Percentiles rank a stretch among this genome's conserved stretches.
phyloP scores from a whole-genome alignment of 2,797 vertebrate genomes.

The Leuciscus waleckii region DNA sequence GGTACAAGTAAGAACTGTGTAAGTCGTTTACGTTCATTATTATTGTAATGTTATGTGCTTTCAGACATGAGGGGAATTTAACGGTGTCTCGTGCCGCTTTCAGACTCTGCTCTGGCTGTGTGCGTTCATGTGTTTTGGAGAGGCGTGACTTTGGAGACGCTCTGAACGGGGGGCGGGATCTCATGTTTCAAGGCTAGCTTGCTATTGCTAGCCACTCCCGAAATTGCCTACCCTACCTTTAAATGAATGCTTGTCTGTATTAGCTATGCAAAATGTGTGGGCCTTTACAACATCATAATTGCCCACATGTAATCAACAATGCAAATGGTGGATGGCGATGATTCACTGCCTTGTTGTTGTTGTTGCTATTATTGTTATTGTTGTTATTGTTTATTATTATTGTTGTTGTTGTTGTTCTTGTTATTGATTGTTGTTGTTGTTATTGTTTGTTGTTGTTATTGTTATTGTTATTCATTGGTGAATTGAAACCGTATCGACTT shows the following conservation, averaged over 20 bases:
- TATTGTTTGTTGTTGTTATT: background rate
- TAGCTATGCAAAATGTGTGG: background rate
- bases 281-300: background rate
- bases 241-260: background rate
- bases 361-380: background rate
- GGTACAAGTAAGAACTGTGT: background rate
- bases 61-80: background rate
- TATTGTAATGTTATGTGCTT: background rate
- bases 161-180: background rate
- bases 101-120: background rate
- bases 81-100: background rate
- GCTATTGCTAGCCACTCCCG: background rate
- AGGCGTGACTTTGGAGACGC: background rate
- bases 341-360: background rate
- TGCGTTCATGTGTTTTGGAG: background rate
- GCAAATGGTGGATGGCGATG: background rate
- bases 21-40: background rate
- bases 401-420: background rate
- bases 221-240: background rate
- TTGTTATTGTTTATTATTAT: background rate
- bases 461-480: background rate
- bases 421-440: background rate
- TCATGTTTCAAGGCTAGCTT: background rate
- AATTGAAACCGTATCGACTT: background rate
- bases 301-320: background rate